These are phyloP conservation scores for Steatornis caripensis DNA, from an alignment of 2,113 vertebrate genomes.

Conservation along the genomic window DNA sequence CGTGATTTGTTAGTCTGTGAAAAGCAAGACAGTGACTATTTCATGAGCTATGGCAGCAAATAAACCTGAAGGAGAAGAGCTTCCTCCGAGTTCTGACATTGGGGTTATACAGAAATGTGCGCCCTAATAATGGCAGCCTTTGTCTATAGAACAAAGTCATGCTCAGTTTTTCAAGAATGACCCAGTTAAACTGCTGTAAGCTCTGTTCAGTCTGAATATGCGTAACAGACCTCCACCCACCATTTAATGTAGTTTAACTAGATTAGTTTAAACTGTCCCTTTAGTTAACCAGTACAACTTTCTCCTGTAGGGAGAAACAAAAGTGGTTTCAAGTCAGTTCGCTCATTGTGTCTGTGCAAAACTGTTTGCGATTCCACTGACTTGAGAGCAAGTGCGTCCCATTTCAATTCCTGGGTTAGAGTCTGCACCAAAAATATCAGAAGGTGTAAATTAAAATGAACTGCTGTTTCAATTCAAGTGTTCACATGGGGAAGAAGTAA, in stretches of 20 bases:
- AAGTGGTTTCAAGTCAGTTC: neutral
- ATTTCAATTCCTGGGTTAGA: neutral
- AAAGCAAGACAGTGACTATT: neutral
- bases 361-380: neutral
- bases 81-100: neutral
- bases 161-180: neutral
- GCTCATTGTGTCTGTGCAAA: neutral
- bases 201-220: neutral
- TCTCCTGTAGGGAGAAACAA: neutral
- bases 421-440: neutral
- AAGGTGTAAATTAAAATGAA: slow-evolving; percentile 31
- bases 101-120: neutral
- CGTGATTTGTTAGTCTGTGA: neutral
- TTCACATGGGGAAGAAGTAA: slow-evolving; percentile 20
- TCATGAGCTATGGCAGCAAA: neutral
- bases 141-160: neutral
- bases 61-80: neutral
- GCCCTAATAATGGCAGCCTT: neutral
- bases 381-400: neutral
- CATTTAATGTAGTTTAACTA: neutral
- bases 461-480: slow-evolving; percentile 10
- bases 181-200: neutral
- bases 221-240: neutral
- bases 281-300: neutral
- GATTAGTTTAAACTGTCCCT: neutral